These are phyloP conservation scores for Spinibarbus caldwelli DNA, from an alignment of 2,797 vertebrate species.

Conservation along the genomic window DNA sequence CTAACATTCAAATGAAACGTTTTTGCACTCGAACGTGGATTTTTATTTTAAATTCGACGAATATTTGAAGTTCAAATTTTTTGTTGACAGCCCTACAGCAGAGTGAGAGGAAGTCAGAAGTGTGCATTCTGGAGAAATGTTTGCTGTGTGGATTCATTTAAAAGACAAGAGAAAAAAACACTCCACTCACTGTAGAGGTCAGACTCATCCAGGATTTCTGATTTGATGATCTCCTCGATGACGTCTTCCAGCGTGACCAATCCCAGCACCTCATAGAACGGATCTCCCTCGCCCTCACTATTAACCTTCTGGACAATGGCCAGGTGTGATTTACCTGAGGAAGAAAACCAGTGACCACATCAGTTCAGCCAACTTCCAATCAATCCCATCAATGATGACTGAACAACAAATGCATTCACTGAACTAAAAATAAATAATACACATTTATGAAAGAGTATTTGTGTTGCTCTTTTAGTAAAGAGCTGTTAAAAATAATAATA, in stretches of 20 bases:
- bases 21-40: no score
- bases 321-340: constrained; percentile 92
- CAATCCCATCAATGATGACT: background rate
- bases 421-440: no score
- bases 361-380: background rate
- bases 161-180: background rate
- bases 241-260: constrained; percentile 95
- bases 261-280: constrained; percentile 96
- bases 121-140: no score
- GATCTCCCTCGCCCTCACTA: constrained; percentile 94
- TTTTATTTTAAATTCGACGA: no score
- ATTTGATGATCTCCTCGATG: constrained; percentile 97
- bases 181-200: constrained; percentile 89
- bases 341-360: background rate
- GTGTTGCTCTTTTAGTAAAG: background rate
- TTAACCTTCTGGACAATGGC: constrained; percentile 99
- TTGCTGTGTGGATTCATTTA: background rate
- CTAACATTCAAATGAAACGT: no score
- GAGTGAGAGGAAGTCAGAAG: background rate
- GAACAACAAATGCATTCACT: background rate
- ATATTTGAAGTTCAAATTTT: no score
- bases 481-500: background rate
- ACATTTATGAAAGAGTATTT: background rate
- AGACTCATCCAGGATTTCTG: constrained; percentile 92
- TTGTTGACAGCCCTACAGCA: no score